Evolutionary conservation across 2,888 invertebrate genomes (phyloP), one percentile per base, ranked within the genome.

Genomic region (Temnothorax rugatulus): DNA sequence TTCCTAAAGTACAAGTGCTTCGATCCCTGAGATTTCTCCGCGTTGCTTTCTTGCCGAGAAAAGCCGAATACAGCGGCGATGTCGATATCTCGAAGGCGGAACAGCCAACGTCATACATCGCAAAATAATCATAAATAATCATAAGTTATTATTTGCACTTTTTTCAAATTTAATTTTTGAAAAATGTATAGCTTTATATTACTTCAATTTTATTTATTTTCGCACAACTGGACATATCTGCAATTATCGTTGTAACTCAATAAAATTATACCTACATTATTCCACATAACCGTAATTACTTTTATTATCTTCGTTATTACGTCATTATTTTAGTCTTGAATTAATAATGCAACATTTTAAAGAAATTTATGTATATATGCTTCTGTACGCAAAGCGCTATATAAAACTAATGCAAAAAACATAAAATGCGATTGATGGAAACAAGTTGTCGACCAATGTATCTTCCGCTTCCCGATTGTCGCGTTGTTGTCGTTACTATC

Each of bases 21-120:
- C 79, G 82, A 87, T 83, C 86, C 82, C 18, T 50, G 25, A 73
- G 84, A 63, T 89, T 86, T 89, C 89, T 84, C 86, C 84, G 81
- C 83, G 83, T 84, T 83, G 82, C 88, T 89, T 89, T 88, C 90
- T 88, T 86, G 54, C 61, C 1, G n/a, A 41, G 34, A 34, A 52
- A 82, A 61, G 74, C 61, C 74, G 69, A 59, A 69, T 68, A 44
- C 13, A 38, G 34, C 73, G n/a, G 38, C 82, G 41, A 50, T 63
- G 73, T 57, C 63, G 21, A 68, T 77, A 77, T 44, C 54, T 41
- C n/a, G n/a, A 68, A 52, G 54, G 25, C 34, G 5, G n/a, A 41
- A 44, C 44, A 61, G 7, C n/a, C 41, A 13, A 54, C n/a, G 52
- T 77, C 41, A 54, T 38, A 44, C 29, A 8, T 52, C 50, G 15